phyloP scores from a whole-genome alignment of 2,797 vertebrate genomes.

The Catharus ustulatus region DNA sequence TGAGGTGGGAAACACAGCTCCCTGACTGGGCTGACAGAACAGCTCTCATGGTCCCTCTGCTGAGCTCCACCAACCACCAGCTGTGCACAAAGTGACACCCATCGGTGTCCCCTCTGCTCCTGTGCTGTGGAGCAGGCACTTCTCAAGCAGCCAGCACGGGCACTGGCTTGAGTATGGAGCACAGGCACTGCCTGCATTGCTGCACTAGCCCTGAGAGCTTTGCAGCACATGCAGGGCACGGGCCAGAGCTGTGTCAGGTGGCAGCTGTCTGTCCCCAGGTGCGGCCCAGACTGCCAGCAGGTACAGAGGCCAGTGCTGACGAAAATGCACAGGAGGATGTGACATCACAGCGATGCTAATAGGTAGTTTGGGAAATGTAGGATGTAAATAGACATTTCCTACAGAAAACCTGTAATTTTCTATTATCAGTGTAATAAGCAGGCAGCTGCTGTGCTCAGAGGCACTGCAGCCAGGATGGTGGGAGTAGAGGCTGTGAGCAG shows the following conservation, averaged over 20 bases:
- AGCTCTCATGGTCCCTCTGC: not conserved
- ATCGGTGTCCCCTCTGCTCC: not conserved
- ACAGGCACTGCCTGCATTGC: not conserved
- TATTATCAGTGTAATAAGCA: constrained; percentile 68
- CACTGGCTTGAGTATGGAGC: rapidly evolving
- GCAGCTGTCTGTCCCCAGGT: rapidly evolving
- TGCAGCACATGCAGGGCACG: rapidly evolving
- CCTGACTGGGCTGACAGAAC: not conserved
- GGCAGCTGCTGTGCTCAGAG: not conserved
- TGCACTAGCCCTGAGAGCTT: not conserved
- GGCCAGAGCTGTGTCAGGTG: not conserved
- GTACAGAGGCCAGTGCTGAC: not conserved
- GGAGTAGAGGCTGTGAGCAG: not conserved
- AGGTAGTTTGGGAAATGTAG: constrained; percentile 58
- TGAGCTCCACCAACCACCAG: not conserved
- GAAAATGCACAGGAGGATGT: constrained; percentile 23
- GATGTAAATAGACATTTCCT: constrained; percentile 68
- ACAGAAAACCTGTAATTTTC: constrained; percentile 67
- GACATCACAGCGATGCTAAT: constrained; percentile 62
- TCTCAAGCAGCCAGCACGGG: not conserved
- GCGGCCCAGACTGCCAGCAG: not conserved
- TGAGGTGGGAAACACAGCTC: not conserved
- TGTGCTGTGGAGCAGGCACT: not conserved
- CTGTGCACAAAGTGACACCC: not conserved
- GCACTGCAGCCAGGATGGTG: not conserved